Conservation (phyloP, 1,140 invertebrate species). For the Ooceraea biroi region DNA sequence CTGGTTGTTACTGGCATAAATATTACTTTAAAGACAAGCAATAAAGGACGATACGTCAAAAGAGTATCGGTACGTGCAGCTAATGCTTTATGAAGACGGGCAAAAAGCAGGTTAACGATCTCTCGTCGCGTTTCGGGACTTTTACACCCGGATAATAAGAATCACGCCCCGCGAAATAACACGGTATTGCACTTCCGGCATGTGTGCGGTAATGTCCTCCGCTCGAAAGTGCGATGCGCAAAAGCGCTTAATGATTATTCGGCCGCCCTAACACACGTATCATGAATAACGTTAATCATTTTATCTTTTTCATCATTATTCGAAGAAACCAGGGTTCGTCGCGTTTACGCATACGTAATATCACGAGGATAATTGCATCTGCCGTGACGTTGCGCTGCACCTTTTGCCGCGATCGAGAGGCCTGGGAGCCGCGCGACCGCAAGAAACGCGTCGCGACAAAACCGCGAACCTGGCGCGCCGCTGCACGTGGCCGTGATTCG, state of each 20-base stretch:
- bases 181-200: conserved; percentile 32
- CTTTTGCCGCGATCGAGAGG: neutral
- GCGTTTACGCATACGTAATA: neutral
- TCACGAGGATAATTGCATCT: no score
- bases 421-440: neutral
- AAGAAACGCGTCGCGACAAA: neutral
- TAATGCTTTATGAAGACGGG: conserved; percentile 7
- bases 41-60: conserved; percentile 21
- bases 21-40: neutral
- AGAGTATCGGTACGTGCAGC: conserved; percentile 38
- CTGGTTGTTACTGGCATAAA: neutral
- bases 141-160: conserved; percentile 38
- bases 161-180: conserved; percentile 42
- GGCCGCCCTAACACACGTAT: neutral
- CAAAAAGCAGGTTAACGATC: conserved; percentile 49
- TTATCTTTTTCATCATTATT: neutral
- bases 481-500: conserved; percentile 51
- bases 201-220: neutral
- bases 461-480: conserved; percentile 1
- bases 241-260: conserved; percentile 7
- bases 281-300: neutral
- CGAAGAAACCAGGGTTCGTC: neutral
- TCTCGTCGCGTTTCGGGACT: conserved; percentile 32
- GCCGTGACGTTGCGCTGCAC: no score
- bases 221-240: neutral